phyloP scores from a whole-genome alignment of 2,113 vertebrate species.

The Pithys albifrons region DNA sequence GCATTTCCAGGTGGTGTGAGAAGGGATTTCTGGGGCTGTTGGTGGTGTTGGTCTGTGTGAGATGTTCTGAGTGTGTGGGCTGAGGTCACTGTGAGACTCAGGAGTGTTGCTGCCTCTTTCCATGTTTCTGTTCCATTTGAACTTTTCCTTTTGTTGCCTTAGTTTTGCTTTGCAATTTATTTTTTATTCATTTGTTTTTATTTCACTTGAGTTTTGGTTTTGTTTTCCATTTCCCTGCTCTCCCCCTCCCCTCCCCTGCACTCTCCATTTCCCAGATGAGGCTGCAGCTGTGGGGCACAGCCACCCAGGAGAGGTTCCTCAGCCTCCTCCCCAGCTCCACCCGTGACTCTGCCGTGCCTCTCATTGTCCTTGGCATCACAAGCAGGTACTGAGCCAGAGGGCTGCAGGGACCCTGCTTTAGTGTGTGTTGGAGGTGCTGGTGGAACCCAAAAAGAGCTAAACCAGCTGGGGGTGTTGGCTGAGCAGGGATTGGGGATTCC shows the following conservation, averaged over 20 bases:
- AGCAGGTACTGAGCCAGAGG: constrained; percentile 84
- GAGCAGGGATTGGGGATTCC: neutral
- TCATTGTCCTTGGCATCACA: constrained; percentile 92
- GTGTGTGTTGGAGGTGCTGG: neutral
- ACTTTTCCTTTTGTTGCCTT: constrained; percentile 38
- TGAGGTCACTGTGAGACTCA: neutral
- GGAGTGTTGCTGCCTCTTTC: neutral
- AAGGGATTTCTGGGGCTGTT: neutral
- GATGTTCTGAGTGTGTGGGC: neutral
- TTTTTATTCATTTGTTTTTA: constrained; percentile 21
- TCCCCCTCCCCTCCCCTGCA: constrained; percentile 48
- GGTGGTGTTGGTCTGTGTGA: neutral
- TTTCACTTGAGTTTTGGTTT: constrained; percentile 67
- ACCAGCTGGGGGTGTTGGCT: neutral
- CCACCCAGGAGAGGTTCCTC: constrained; percentile 90
- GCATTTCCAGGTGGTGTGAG: neutral
- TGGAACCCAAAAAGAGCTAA: neutral
- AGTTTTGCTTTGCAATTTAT: constrained; percentile 21
- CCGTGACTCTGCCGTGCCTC: constrained; percentile 89
- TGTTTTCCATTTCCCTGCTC: constrained; percentile 63
- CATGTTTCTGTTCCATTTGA: constrained; percentile 29
- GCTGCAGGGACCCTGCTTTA: constrained; percentile 27
- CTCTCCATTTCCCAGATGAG: constrained; percentile 72
- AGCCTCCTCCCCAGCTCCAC: constrained; percentile 95
- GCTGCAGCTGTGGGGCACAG: constrained; percentile 93